Evolutionary conservation across 2,888 invertebrate genomes (phyloP), one percentile per base, ranked within the genome.

Genomic region (Coleophora deauratella): DNA sequence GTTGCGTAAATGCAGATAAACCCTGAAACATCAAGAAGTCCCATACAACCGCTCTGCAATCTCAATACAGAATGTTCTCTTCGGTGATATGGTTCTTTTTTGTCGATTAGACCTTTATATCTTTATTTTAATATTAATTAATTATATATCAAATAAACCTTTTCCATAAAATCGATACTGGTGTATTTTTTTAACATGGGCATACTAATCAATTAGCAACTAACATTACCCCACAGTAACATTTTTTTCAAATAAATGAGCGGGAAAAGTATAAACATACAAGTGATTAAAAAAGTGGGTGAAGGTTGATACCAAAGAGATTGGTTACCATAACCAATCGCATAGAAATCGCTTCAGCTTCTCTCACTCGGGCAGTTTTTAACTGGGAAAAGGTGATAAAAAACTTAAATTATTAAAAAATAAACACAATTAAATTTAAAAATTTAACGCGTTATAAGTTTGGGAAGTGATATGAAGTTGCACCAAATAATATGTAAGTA

Each of bases 161-260:
- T 81, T 81, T 77, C 81, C 77, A 81, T 82, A 77, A 82, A 84
- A 84, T 82, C 80, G 66, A 82, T 47, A 62, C 62, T 76, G 82
- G 84, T 82, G 84, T 85, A 84, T 84, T 85, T 70, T 85, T 85
- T 84, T 85, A 85, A 85, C 82, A 82, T 84, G 85, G 84, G 85
- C 60, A 56, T 74, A 85, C 84, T 85, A 84, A 85, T 85, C 54
- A 55, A 53, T 58, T 70, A 76, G 72, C 62, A 60, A 82, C 84
- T 84, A 84, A 84, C 80, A 57, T 43, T 57, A 42, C 53, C 54
- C 42, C 60, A 56, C 62, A 52, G 41, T 65, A 63, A 63, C 59
- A 52, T 37, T 40, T 44, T 34, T 14, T 14, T 12, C 14, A 47
- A 35, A 42, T 55, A 51, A 58, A 56, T 43, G 47, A 48, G 42